Evolutionary conservation across 1,140 invertebrate species (phyloP).

Genomic region (Sipha flava): DNA sequence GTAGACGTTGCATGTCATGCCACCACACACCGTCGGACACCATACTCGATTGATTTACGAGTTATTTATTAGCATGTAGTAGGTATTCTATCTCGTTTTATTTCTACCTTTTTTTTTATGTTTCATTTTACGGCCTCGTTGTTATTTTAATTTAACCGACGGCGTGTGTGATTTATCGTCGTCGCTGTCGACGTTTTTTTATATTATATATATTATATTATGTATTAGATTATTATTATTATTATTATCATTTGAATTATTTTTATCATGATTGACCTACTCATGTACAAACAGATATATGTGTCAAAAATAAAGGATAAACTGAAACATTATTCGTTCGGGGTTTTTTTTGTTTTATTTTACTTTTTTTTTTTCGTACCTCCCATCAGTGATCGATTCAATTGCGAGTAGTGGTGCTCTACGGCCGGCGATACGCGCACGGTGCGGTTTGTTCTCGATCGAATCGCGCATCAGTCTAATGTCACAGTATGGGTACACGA

Average conservation of each 20-base stretch:
- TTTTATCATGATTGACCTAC: conserved; percentile 6
- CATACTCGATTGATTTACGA: background rate
- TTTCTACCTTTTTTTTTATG: background rate
- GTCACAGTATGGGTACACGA: too few species aligned
- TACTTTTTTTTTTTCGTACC: too few species aligned
- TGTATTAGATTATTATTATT: background rate
- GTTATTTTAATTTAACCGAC: background rate
- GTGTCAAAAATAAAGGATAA: background rate
- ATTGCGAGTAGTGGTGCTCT: too few species aligned
- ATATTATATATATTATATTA: background rate
- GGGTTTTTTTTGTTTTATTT: too few species aligned
- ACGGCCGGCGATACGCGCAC: too few species aligned
- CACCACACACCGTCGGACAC: background rate
- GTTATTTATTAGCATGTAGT: background rate
- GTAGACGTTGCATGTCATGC: background rate
- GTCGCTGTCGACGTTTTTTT: background rate
- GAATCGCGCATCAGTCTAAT: too few species aligned
- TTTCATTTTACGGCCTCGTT: background rate
- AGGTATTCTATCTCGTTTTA: background rate
- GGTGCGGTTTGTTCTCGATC: too few species aligned
- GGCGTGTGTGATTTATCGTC: background rate
- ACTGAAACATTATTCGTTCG: background rate
- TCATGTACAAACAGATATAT: background rate
- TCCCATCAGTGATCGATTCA: too few species aligned
- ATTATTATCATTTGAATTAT: background rate